Percentiles rank a stretch among this genome's conserved stretches.
phyloP scores from a whole-genome alignment of 2,113 vertebrate genomes.

The Xiphophorus couchianus region DNA sequence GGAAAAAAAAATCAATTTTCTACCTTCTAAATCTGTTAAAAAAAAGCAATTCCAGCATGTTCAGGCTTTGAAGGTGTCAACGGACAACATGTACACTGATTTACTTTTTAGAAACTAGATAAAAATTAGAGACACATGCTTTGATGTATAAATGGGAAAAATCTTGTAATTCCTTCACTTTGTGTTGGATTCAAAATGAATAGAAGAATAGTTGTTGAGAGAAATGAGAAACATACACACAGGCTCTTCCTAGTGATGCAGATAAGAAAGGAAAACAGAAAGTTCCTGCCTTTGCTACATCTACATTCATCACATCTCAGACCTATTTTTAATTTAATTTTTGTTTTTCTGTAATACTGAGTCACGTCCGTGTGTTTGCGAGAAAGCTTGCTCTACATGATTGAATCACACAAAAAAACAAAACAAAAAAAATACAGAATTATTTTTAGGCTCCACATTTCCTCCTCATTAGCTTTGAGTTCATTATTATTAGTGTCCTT shows the following conservation, averaged over 20 bases:
- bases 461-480: slow-evolving; percentile 48
- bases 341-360: slow-evolving; percentile 9
- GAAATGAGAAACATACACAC: background rate
- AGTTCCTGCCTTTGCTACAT: slow-evolving; percentile 15
- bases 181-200: no score
- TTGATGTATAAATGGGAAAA: background rate
- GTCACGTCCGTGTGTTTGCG: slow-evolving; percentile 25
- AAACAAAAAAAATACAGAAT: slow-evolving; percentile 8
- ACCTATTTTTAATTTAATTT: slow-evolving; percentile 13
- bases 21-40: background rate
- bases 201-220: background rate
- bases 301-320: slow-evolving; percentile 1
- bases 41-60: background rate
- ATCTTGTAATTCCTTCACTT: background rate
- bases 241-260: background rate
- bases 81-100: background rate
- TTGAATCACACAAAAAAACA: slow-evolving; percentile 40
- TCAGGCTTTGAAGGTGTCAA: background rate
- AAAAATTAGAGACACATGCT: background rate
- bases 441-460: slow-evolving; percentile 54
- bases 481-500: slow-evolving; percentile 47
- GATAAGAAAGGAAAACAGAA: slow-evolving; percentile 14
- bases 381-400: slow-evolving; percentile 1
- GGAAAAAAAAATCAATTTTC: background rate
- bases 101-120: no score